phyloP scores from a whole-genome alignment of 1,140 invertebrate genomes.

The Drosophila seguyi region DNA sequence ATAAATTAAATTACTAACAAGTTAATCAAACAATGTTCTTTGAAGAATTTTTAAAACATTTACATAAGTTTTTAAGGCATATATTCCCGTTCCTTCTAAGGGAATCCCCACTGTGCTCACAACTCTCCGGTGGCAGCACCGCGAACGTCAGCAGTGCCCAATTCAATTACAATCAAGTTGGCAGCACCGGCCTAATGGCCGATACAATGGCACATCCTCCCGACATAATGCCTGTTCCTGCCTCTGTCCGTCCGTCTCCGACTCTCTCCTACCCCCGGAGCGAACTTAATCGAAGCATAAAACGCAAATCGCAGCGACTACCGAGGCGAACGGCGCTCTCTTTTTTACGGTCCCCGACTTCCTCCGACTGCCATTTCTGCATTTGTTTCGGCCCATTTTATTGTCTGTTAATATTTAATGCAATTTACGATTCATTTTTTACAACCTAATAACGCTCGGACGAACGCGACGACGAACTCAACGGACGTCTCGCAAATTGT shows the following conservation, averaged over 20 bases:
- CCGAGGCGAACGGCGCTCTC: slow-evolving; percentile 21
- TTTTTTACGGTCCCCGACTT: slow-evolving; percentile 54
- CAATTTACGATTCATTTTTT: slow-evolving; percentile 83
- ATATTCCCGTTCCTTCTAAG: neutral
- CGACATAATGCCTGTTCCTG: slow-evolving; percentile 1
- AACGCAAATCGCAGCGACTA: slow-evolving; percentile 70
- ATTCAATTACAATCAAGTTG: slow-evolving; percentile 53
- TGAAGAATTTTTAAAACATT: too few relatives aligned
- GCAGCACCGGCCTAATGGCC: slow-evolving; percentile 45
- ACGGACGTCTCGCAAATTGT: slow-evolving; percentile 40
- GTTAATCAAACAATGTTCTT: too few relatives aligned
- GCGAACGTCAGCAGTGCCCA: slow-evolving; percentile 38
- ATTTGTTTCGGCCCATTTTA: slow-evolving; percentile 68
- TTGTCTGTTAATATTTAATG: slow-evolving; percentile 83
- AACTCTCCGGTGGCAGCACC: slow-evolving; percentile 25
- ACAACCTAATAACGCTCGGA: slow-evolving; percentile 73
- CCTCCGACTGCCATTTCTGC: slow-evolving; percentile 28
- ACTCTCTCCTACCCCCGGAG: neutral
- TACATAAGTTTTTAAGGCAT: too few relatives aligned
- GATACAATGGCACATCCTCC: slow-evolving; percentile 42
- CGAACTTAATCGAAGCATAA: slow-evolving; percentile 76
- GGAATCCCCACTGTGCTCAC: slow-evolving; percentile 10
- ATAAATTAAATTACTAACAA: too few relatives aligned
- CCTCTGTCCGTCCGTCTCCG: neutral
- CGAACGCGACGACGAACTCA: slow-evolving; percentile 6